Evolutionary conservation across 2,113 vertebrate species (phyloP), one percentile per base, ranked within the genome.

Genomic region (Cairina moschata): DNA sequence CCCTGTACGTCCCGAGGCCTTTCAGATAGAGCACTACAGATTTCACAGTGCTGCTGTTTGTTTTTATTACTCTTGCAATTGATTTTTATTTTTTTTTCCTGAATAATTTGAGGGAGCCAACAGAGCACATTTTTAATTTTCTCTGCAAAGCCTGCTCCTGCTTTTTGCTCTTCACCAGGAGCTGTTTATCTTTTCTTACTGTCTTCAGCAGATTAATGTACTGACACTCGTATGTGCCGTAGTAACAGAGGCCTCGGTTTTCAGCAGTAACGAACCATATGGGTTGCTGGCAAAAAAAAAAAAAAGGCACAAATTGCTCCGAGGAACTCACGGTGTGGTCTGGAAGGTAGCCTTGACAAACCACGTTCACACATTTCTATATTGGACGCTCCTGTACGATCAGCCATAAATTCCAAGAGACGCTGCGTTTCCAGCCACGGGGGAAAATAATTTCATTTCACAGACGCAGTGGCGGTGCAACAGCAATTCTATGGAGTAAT

Each of bases 51-150:
- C 56, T 46, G 13, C 66, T 92, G 65, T 78, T 95, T 81, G 56
- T 71, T 91, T 96, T 95, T 88, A 95, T 86, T 96, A 62, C 60
- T 62, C 86, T 75, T 75, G 58, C 26, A 86, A 86, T 11, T 86
- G 42, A 69, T 22, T 94, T 40, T 40, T 40, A 11, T 40, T 40
- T 59, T 54, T 76, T 72, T 46, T 38, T 17, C 55, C 58, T 78
- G 48, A 92, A 72, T 88, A 77, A 86, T 82, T 86, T 7, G 66
- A 93, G 88, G 54, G 85, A 86, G 83, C 65, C 69, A 69, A 32
- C 28, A 48, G 73, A 83, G 60, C n/a, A 56, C 25, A 26, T 62
- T 77, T 83, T 94, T 52, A 28, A 59, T 93, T 93, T 93, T 68
- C 60, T 72, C 88, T 81, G 60, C 63, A 59, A 71, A 86, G 52